Conservation (phyloP, 23 tunicate species). For the Phallusia fumigata region DNA sequence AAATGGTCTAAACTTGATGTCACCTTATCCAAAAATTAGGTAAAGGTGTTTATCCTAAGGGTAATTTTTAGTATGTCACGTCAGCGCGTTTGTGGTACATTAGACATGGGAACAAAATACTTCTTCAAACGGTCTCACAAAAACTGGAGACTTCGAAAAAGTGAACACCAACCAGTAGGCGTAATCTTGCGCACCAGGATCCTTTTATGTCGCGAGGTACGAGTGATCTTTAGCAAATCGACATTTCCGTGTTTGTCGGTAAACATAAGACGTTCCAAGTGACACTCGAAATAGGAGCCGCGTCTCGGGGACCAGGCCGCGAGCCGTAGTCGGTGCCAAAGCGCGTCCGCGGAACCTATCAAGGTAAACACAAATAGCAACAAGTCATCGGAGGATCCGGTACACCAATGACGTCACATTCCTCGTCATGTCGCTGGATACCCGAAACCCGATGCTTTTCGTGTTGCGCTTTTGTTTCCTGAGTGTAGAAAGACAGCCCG, state of each 20-base stretch:
- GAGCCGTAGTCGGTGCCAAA: neutral
- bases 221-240: conserved; percentile 1
- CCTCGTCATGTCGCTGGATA: neutral
- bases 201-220: neutral
- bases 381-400: conserved; percentile 7
- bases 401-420: neutral
- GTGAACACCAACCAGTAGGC: no score
- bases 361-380: conserved; percentile 10
- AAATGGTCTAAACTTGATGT: no score
- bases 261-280: neutral
- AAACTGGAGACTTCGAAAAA: no score
- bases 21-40: no score
- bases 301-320: neutral
- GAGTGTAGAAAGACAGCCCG: neutral
- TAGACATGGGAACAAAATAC: no score
- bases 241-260: conserved; percentile 4
- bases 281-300: conserved; percentile 2
- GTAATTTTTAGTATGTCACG: no score
- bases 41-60: no score
- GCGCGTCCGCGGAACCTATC: neutral
- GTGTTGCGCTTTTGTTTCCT: no score
- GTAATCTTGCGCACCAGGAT: neutral
- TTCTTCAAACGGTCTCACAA: no score
- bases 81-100: no score
- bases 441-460: neutral